phyloP scores from a whole-genome alignment of 1,140 invertebrate species.

The Zaprionus inermis region DNA sequence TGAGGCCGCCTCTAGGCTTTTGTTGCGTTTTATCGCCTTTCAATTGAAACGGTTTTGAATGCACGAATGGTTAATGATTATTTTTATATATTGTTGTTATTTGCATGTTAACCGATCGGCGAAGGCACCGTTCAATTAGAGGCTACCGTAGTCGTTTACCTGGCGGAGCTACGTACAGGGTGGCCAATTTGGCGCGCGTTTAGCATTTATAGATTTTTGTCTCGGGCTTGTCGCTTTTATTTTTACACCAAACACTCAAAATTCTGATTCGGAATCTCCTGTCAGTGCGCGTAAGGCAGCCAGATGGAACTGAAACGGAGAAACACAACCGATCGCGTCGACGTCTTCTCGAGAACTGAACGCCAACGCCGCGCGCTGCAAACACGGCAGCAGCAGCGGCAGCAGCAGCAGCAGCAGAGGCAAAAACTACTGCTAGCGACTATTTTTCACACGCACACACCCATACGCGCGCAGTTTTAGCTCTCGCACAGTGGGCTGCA shows the following conservation, averaged over 20 bases:
- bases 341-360: constrained; percentile 76
- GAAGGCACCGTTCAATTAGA: constrained; percentile 48
- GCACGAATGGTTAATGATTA: constrained; percentile 40
- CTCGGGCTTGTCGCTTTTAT: not conserved
- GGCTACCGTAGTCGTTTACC: constrained; percentile 44
- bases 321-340: constrained; percentile 67
- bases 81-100: constrained; percentile 42
- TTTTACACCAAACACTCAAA: not conserved
- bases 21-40: constrained; percentile 43
- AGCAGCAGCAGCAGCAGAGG: constrained; percentile 8
- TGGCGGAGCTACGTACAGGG: constrained; percentile 26
- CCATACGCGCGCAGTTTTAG: constrained; percentile 23
- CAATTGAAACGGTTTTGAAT: constrained; percentile 37
- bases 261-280: not conserved
- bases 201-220: constrained; percentile 1
- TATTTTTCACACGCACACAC: constrained; percentile 52
- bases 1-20: constrained; percentile 36
- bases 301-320: not conserved
- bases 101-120: constrained; percentile 47
- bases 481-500: constrained; percentile 65
- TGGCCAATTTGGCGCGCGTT: constrained; percentile 11
- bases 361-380: constrained; percentile 64
- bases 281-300: not conserved
- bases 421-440: constrained; percentile 37
- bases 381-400: constrained; percentile 34